Percentiles rank a stretch among this genome's conserved stretches.
Evolutionary conservation across 1,140 invertebrate species (phyloP).

Genomic region (Drosophila setifemur): DNA sequence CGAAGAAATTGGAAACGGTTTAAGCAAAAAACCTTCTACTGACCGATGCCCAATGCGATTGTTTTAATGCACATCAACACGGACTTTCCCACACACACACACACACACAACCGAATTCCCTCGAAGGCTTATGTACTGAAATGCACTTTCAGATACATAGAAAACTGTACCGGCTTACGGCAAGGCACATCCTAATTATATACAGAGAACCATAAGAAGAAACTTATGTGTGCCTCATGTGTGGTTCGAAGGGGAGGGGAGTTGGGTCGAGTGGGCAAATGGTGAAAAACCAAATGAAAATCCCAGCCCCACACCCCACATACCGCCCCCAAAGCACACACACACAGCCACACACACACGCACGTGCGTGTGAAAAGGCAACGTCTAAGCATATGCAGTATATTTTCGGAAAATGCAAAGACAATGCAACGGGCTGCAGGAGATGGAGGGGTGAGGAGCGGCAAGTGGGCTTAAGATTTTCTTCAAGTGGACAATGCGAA

Average conservation of each 20-base stretch:
- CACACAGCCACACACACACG: background rate
- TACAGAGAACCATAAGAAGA: constrained; percentile 49
- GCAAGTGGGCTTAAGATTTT: constrained; percentile 74
- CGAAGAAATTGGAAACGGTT: background rate
- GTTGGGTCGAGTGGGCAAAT: no score
- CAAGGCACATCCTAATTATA: constrained; percentile 67
- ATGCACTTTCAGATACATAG: constrained; percentile 62
- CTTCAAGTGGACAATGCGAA: constrained; percentile 61
- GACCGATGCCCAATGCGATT: constrained; percentile 22
- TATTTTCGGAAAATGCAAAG: constrained; percentile 59
- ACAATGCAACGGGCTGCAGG: constrained; percentile 37
- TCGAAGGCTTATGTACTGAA: constrained; percentile 17
- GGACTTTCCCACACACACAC: background rate
- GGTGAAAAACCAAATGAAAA: constrained; percentile 72
- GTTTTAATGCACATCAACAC: constrained; percentile 22
- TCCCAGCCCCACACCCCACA: constrained; percentile 16
- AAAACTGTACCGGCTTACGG: constrained; percentile 65
- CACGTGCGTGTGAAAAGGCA: constrained; percentile 5
- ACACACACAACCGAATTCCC: background rate
- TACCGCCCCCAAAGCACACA: background rate
- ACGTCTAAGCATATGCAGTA: constrained; percentile 61
- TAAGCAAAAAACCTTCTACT: constrained; percentile 9
- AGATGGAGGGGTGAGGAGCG: background rate
- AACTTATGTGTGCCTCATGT: constrained; percentile 30
- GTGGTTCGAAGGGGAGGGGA: constrained; percentile 13